Percentiles rank a stretch among this genome's conserved stretches.
phyloP scores from a whole-genome alignment of 2,113 vertebrate species.

The Hyaena hyaena region DNA sequence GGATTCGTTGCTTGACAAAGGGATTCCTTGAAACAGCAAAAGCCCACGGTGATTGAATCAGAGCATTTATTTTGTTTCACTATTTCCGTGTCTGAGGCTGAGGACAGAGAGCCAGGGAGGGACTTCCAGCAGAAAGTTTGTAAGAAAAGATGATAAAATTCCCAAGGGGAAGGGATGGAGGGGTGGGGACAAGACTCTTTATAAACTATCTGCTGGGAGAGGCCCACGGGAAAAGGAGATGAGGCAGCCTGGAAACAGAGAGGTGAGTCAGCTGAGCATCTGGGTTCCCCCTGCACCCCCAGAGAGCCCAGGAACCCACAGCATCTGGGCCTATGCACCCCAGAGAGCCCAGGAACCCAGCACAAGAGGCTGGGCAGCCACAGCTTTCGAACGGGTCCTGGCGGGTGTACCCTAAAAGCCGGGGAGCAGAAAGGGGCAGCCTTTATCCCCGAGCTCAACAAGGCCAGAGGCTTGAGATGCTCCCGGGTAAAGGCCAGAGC shows the following conservation, averaged over 20 bases:
- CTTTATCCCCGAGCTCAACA: neutral
- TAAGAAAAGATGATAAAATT: slow-evolving; percentile 23
- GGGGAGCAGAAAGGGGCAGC: neutral
- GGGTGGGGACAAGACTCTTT: neutral
- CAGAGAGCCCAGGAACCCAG: neutral
- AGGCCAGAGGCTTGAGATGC: neutral
- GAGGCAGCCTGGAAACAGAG: neutral
- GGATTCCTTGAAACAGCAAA: slow-evolving; percentile 52
- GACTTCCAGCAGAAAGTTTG: neutral
- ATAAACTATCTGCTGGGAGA: neutral
- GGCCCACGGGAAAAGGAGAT: neutral
- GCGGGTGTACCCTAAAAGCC: too few species aligned
- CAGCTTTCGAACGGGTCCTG: too few species aligned
- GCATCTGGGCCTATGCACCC: fast-evolving
- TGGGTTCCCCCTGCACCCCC: neutral
- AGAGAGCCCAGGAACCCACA: neutral
- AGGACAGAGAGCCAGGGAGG: neutral
- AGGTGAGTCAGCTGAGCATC: neutral
- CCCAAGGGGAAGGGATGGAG: neutral
- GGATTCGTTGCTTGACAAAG: slow-evolving; percentile 66
- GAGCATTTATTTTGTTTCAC: neutral
- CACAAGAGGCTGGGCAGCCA: neutral
- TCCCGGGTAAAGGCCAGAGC: neutral
- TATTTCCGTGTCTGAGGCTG: neutral
- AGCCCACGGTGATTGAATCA: neutral